Evolutionary conservation across 2,888 invertebrate species (phyloP).

Genomic region (Fragum whitleyi): DNA sequence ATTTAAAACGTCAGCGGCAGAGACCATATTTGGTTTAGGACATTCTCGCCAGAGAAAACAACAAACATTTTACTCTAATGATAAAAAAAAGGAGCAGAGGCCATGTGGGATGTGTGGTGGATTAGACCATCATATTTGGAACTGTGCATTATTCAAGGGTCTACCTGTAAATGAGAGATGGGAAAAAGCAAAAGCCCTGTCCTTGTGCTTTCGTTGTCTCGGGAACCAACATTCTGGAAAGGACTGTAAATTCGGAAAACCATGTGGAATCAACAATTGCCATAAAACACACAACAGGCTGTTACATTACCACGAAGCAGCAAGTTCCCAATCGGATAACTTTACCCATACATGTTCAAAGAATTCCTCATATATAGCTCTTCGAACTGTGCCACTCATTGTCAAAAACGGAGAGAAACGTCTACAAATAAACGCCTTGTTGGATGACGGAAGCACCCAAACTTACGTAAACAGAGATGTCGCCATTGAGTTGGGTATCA

Average conservation of each 20-base stretch:
- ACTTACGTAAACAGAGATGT: constrained; percentile 51
- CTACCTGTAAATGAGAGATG: constrained; percentile 12
- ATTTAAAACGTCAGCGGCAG: constrained; percentile 23
- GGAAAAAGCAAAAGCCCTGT: neutral
- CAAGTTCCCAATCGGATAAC: neutral
- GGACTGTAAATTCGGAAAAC: constrained; percentile 11
- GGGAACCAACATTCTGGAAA: constrained; percentile 29
- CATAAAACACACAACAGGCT: constrained; percentile 27
- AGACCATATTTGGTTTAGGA: constrained; percentile 23
- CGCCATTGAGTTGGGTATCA: neutral
- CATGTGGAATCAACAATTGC: constrained; percentile 27
- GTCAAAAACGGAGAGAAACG: constrained; percentile 22
- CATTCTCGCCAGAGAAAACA: neutral
- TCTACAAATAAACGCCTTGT: constrained; percentile 47
- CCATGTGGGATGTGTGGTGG: constrained; percentile 14
- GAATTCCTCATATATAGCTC: constrained; percentile 30
- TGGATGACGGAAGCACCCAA: constrained; percentile 57
- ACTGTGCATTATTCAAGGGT: constrained; percentile 18
- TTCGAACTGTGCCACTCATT: constrained; percentile 51
- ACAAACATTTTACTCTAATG: neutral
- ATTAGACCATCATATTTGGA: constrained; percentile 19
- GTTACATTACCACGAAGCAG: constrained; percentile 2
- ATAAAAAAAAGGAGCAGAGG: neutral
- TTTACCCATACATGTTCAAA: neutral
- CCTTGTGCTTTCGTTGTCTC: constrained; percentile 40